Evolutionary conservation across 2,888 invertebrate genomes (phyloP), one percentile per base, ranked within the genome.

Genomic region (Hylaea fasciaria): DNA sequence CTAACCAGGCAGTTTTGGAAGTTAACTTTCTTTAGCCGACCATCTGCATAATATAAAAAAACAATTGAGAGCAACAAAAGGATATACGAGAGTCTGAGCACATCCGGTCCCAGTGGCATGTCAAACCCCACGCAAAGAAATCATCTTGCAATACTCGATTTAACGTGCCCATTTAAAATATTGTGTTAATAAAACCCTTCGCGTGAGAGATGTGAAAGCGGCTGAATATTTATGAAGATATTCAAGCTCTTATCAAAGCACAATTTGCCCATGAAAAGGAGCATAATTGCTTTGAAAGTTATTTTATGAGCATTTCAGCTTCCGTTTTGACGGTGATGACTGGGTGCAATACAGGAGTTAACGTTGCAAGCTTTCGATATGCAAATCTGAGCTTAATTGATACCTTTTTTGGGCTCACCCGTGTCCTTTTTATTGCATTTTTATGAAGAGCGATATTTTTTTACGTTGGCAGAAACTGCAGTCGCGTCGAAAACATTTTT

Each of bases 191-290:
- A 78, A 77, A 73, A 71, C 78, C 83, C 83, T 82, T 82, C 56
- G 78, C 78, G 80, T 83, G 80, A 75, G 75, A 74, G 68, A 74
- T 72, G 85, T 77, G 87, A 90, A 89, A 89, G 89, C 76, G 67
- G 48, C 78, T 83, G 81, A 83, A 87, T 88, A 87, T 89, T 88
- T 85, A 87, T 86, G 82, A 85, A 81, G 76, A 80, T 74, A 81
- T 78, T 70, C 66, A 66, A 69, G 74, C 73, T 61, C 47, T 78
- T 81, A 80, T 80, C 80, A 79, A 80, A 77, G 71, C 76, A 79
- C 77, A 82, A 76, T 80, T 76, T 73, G 66, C 73, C 71, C 73
- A 78, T 75, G 74, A 74, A 78, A 83, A 82, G 76, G 80, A 80
- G 74, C 72, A 71, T 86, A 83, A 84, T 83, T 80, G 80, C 74